Percentiles rank a stretch among this genome's conserved stretches.
phyloP scores from a whole-genome alignment of 1,140 invertebrate species.

The Anadara kagoshimensis region DNA sequence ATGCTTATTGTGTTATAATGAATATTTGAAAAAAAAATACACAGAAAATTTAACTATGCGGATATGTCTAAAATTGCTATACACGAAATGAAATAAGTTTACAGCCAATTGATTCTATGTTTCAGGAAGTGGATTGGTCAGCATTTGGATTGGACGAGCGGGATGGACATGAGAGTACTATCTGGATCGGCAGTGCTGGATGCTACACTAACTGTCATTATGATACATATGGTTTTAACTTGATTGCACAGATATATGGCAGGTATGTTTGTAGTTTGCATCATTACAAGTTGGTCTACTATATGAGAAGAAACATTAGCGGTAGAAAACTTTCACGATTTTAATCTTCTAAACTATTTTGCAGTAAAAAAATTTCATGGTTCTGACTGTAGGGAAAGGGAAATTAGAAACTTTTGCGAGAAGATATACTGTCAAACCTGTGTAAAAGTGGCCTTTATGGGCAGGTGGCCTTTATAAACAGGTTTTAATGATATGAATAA shows the following conservation, averaged over 20 bases:
- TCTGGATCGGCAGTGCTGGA: conserved; percentile 92
- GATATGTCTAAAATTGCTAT: too few species aligned
- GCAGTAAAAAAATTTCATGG: too few species aligned
- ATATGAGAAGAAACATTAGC: too few species aligned
- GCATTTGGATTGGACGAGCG: conserved; percentile 84
- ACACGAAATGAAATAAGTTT: too few species aligned
- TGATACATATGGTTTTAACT: conserved; percentile 95
- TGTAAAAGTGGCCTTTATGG: too few species aligned
- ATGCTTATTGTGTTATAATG: too few species aligned
- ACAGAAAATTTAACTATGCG: too few species aligned
- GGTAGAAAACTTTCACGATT: too few species aligned
- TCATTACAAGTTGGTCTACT: not conserved
- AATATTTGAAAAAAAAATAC: too few species aligned
- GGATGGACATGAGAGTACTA: conserved; percentile 82
- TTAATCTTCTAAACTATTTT: too few species aligned
- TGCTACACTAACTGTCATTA: conserved; percentile 95
- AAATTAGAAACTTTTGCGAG: not conserved
- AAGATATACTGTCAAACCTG: not conserved
- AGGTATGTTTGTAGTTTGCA: conserved; percentile 77
- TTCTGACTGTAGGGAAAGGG: not conserved
- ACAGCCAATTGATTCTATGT: not conserved
- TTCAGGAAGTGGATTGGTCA: conserved; percentile 82
- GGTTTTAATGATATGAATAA: too few species aligned
- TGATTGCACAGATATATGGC: conserved; percentile 91
- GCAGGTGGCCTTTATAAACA: too few species aligned